Evolutionary conservation across 1,140 invertebrate species (phyloP), one percentile per base, ranked within the genome.

Genomic region (Caenorhabditis elegans): DNA sequence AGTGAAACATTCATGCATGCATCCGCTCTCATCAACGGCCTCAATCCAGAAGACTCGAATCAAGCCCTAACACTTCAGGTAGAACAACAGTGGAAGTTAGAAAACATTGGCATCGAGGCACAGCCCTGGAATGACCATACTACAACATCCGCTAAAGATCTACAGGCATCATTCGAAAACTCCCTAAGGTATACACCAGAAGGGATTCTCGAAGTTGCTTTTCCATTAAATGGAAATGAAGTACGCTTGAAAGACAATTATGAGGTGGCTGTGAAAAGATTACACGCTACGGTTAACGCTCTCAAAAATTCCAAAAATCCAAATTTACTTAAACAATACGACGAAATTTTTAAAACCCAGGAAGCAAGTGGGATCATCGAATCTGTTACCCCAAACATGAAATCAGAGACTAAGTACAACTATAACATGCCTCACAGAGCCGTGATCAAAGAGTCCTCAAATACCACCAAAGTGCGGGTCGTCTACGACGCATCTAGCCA

Each of bases 401-500:
- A 24, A 17, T 13, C 49, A 51, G 22, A 24, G 8, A 24, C 5
- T 22, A 19, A 19, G 6, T 5, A 8, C 2, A 24, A 51, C 22
- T 26, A 51, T 26, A n/a, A n/a, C n/a, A 24, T 51, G 22, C 49
- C 49, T 2, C 49, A 51, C 4, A 5, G 22, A 4, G 49, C 11
- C 6, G 22, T 51, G 2, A 17, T 51, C 3, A 51, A 51, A 51
- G 49, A 51, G 22, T 19, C 22, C 17, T 51, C 49, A n/a, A n/a
- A n/a, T n/a, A n/a, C n/a, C n/a, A n/a, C n/a, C n/a, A n/a, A n/a
- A n/a, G n/a, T n/a, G n/a, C n/a, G n/a, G n/a, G n/a, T n/a, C n/a
- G n/a, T n/a, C n/a, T n/a, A n/a, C n/a, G n/a, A n/a, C n/a, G n/a
- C 86, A 0, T 90, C 90, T 19, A 84, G 80, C 15, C 83, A 90